phyloP scores from a whole-genome alignment of 35 echinoderm and acorn worm species.

The Strongylocentrotus purpuratus region DNA sequence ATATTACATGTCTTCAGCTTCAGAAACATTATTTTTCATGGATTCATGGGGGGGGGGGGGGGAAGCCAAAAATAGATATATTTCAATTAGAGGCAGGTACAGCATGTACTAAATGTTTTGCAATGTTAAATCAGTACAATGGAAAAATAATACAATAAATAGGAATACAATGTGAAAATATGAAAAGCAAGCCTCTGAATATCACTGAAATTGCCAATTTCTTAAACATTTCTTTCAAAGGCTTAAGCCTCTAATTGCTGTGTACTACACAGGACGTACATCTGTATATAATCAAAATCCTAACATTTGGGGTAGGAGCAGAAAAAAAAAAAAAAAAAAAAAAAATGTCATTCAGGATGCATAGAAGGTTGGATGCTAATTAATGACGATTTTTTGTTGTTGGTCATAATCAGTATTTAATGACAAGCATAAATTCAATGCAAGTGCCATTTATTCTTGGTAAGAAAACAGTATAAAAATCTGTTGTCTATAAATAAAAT shows the following conservation, averaged over 20 bases:
- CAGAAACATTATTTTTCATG: too few relatives aligned
- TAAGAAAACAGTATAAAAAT: background rate
- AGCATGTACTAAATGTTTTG: background rate
- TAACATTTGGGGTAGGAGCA: too few relatives aligned
- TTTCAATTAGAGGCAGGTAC: background rate
- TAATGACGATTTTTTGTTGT: too few relatives aligned
- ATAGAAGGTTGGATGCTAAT: too few relatives aligned
- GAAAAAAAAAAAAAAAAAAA: too few relatives aligned
- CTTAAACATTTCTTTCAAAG: too few relatives aligned
- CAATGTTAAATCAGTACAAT: background rate
- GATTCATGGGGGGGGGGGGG: too few relatives aligned
- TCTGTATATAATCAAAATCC: too few relatives aligned
- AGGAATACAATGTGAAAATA: background rate
- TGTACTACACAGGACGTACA: too few relatives aligned
- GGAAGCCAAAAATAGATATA: background rate
- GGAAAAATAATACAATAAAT: background rate
- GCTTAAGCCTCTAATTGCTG: too few relatives aligned
- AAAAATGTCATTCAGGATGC: too few relatives aligned
- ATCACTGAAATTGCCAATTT: background rate
- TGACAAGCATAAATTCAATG: background rate
- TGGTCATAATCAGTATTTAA: background rate
- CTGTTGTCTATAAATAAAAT: background rate
- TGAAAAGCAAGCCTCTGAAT: background rate
- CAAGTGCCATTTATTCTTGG: background rate
- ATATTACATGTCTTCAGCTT: background rate